A percentile compares a stretch with the other conserved stretches of the same genome.
Conservation (phyloP, 2,888 invertebrate genomes). For the Amblyteles armatorius region DNA sequence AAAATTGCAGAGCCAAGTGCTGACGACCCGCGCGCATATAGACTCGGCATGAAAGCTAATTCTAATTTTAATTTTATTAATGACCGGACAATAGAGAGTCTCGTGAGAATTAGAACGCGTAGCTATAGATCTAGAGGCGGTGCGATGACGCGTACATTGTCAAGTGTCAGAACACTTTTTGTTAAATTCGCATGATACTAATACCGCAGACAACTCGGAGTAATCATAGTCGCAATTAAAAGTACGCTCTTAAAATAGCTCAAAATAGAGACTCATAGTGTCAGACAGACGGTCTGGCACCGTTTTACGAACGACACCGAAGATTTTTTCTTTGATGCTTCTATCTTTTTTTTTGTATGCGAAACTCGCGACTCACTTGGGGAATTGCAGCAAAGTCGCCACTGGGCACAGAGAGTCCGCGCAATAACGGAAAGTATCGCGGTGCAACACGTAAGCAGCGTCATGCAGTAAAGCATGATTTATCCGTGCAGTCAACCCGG, state of each 20-base stretch:
- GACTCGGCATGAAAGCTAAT: slow-evolving; percentile 48
- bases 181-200: slow-evolving; percentile 49
- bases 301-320: slow-evolving; percentile 33
- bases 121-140: slow-evolving; percentile 1
- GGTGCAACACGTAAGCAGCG: slow-evolving; percentile 55
- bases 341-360: background rate
- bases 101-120: slow-evolving; percentile 58
- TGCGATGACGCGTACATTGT: slow-evolving; percentile 15
- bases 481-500: slow-evolving; percentile 74
- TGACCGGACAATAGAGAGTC: slow-evolving; percentile 51
- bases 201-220: slow-evolving; percentile 38
- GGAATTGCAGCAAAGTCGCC: slow-evolving; percentile 16
- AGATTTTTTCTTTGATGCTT: slow-evolving; percentile 17
- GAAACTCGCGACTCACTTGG: slow-evolving; percentile 4
- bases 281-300: slow-evolving; percentile 40
- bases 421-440: slow-evolving; percentile 55
- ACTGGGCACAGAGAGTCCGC: slow-evolving; percentile 1
- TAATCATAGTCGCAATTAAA: slow-evolving; percentile 58
- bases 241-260: slow-evolving; percentile 50
- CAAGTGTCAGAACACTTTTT: slow-evolving; percentile 28
- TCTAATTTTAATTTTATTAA: slow-evolving; percentile 37
- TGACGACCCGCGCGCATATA: slow-evolving; percentile 8
- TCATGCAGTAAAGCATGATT: slow-evolving; percentile 80
- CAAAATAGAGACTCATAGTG: slow-evolving; percentile 35
- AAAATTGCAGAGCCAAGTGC: background rate